Conservation (phyloP, 2,113 vertebrate genomes). For the Acrocephalus arundinaceus region DNA sequence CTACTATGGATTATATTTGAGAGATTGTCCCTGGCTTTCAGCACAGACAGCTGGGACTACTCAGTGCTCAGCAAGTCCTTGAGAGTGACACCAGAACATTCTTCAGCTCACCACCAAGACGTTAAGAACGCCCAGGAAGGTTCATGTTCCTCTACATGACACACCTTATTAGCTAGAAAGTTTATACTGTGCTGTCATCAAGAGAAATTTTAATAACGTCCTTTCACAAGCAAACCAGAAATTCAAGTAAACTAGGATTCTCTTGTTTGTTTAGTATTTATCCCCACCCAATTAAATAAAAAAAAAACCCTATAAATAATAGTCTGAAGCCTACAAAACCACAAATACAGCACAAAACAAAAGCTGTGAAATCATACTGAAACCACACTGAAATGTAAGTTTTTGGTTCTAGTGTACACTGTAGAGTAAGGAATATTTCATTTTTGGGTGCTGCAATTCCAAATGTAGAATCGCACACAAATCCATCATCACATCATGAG, state of each 20-base stretch:
- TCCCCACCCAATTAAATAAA: slow-evolving; percentile 35
- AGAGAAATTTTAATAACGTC: slow-evolving; percentile 42
- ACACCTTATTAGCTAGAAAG: slow-evolving; percentile 29
- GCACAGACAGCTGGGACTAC: neutral
- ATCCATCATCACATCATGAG: neutral
- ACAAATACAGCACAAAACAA: slow-evolving; percentile 5
- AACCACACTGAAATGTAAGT: neutral
- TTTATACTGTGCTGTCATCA: slow-evolving; percentile 30
- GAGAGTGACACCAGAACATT: neutral
- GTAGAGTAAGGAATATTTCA: neutral
- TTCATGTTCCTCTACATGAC: slow-evolving; percentile 7
- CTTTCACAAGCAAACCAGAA: slow-evolving; percentile 65
- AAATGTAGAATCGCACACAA: neutral
- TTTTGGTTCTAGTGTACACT: neutral
- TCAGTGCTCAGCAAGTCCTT: neutral
- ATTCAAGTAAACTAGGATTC: slow-evolving; percentile 54
- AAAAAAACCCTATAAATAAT: slow-evolving; percentile 19
- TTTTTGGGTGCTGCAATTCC: neutral
- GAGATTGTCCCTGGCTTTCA: neutral
- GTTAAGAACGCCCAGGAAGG: neutral
- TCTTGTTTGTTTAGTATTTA: slow-evolving; percentile 24
- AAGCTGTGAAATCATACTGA: slow-evolving; percentile 38
- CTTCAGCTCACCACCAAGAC: neutral
- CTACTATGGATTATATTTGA: neutral
- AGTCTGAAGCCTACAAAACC: slow-evolving; percentile 35